Evolutionary conservation across 1,140 invertebrate species (phyloP).

Genomic region (Eumeta japonica): DNA sequence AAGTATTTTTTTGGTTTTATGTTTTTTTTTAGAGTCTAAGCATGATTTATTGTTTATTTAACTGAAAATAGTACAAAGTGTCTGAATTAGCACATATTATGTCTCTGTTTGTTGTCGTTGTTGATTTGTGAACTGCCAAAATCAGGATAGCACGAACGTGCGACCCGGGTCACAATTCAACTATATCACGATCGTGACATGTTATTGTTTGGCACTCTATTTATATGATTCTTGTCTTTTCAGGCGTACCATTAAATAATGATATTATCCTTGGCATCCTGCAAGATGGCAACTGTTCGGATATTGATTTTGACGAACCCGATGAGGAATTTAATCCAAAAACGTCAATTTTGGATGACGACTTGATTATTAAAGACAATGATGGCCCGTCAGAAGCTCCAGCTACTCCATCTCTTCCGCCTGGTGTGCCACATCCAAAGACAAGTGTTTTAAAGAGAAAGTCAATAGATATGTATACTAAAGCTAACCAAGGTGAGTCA

Average conservation of each 20-base stretch:
- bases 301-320: slow-evolving; percentile 1
- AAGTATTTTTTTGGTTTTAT: neutral
- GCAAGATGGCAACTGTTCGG: slow-evolving; percentile 3
- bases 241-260: too few species aligned
- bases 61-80: neutral
- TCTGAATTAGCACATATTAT: neutral
- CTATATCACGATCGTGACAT: slow-evolving; percentile 1
- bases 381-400: neutral
- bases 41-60: neutral
- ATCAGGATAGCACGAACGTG: too few species aligned
- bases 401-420: neutral
- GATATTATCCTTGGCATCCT: too few species aligned
- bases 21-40: neutral
- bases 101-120: neutral
- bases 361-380: too few species aligned
- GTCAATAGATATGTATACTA: too few species aligned
- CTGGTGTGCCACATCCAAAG: too few species aligned
- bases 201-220: slow-evolving; percentile 3
- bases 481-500: slow-evolving; percentile 1
- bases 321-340: neutral
- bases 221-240: too few species aligned
- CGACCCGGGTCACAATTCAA: slow-evolving; percentile 1
- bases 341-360: too few species aligned
- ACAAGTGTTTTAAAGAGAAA: neutral
- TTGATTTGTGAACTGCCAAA: neutral